Conservation (phyloP, 2,888 invertebrate genomes). For the Argyra leucocephala region DNA sequence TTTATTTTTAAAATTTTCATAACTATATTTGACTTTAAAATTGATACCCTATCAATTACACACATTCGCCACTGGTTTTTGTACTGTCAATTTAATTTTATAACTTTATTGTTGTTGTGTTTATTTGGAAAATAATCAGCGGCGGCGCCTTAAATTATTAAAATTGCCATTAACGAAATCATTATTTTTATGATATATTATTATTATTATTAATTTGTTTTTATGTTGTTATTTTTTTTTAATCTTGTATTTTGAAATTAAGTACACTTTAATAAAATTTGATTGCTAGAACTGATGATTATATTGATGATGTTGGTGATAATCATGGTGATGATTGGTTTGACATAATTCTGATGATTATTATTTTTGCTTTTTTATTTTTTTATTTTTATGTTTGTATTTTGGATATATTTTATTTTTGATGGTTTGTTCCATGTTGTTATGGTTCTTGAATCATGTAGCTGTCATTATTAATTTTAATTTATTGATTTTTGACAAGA, state of each 20-base stretch:
- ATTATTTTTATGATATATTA: not conserved
- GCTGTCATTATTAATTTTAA: not conserved
- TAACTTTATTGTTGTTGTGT: not conserved
- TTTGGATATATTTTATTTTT: not conserved
- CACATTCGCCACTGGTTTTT: too few species aligned
- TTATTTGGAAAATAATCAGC: not conserved
- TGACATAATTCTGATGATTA: not conserved
- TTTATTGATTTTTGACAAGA: not conserved
- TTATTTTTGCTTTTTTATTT: not conserved
- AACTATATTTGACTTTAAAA: too few species aligned
- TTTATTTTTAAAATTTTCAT: too few species aligned
- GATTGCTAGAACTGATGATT: too few species aligned
- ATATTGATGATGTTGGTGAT: too few species aligned
- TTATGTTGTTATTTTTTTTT: not conserved
- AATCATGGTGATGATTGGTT: not conserved
- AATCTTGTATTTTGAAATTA: too few species aligned
- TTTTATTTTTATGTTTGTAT: not conserved
- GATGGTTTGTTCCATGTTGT: not conserved
- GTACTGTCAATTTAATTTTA: too few species aligned
- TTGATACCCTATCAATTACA: too few species aligned
- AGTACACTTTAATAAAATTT: not conserved
- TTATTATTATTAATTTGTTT: not conserved
- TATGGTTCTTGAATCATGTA: not conserved
- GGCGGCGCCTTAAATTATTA: not conserved
- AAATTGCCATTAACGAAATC: not conserved